phyloP scores from a whole-genome alignment of 92 coral and sea anemone genomes.

The Phenganax subtilis region DNA sequence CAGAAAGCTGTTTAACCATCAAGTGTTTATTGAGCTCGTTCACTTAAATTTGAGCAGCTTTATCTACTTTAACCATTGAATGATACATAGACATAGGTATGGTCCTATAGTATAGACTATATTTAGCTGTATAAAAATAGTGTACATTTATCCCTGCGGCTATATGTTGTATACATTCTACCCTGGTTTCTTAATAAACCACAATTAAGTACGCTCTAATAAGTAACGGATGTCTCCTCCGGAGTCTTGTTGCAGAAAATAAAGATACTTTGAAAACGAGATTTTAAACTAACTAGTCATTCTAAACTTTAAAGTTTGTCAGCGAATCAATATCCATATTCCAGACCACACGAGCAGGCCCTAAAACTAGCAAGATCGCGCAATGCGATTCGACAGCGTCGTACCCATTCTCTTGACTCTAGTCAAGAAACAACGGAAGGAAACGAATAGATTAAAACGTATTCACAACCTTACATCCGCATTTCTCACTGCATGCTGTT shows the following conservation, averaged over 20 bases:
- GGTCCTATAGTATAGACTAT: background rate
- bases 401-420: too few species aligned
- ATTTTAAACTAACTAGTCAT: too few species aligned
- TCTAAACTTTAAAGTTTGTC: too few species aligned
- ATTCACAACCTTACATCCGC: too few species aligned
- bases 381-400: too few species aligned
- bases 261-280: too few species aligned
- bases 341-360: too few species aligned
- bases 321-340: too few species aligned
- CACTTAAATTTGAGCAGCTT: background rate
- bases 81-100: background rate
- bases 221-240: slow-evolving; percentile 6
- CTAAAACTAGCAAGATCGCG: too few species aligned
- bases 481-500: too few species aligned
- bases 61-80: slow-evolving; percentile 26
- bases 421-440: too few species aligned
- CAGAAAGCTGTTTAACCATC: slow-evolving; percentile 4
- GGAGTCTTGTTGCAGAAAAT: background rate
- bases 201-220: slow-evolving; percentile 8
- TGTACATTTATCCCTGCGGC: slow-evolving; percentile 8
- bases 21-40: slow-evolving; percentile 3
- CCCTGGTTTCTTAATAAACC: background rate
- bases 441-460: too few species aligned
- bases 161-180: background rate
- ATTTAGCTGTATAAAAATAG: slow-evolving; percentile 13